These are phyloP conservation scores for Nephotettix cincticeps DNA, from an alignment of 1,140 invertebrate genomes.

Conservation along the genomic window DNA sequence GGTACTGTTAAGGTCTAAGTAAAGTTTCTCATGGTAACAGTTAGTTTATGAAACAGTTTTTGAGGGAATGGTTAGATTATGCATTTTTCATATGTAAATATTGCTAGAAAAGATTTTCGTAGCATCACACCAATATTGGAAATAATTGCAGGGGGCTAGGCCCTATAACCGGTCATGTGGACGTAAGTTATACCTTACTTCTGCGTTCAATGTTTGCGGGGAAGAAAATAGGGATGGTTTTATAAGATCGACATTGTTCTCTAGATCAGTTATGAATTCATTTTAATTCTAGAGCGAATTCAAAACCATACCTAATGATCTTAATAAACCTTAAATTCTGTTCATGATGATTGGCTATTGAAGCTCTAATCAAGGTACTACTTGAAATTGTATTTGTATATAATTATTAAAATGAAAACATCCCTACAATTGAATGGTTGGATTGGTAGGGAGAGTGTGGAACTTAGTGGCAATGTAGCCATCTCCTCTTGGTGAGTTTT, in stretches of 20 bases:
- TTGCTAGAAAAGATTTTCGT: not conserved
- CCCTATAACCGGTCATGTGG: not conserved
- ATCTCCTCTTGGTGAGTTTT: no score
- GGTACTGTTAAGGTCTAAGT: not conserved
- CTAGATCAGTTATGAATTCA: no score
- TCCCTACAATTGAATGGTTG: not conserved
- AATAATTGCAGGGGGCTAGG: not conserved
- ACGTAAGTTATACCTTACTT: not conserved
- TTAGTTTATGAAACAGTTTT: not conserved
- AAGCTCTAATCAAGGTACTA: not conserved
- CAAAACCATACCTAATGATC: not conserved
- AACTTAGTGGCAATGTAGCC: not conserved
- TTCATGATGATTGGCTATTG: no score
- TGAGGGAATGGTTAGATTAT: not conserved
- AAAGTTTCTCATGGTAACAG: no score
- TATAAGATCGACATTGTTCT: no score
- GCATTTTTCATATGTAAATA: conserved; percentile 10
- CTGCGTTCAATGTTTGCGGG: not conserved
- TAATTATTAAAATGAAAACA: not conserved
- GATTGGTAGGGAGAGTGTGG: not conserved
- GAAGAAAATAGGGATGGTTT: not conserved
- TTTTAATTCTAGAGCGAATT: not conserved
- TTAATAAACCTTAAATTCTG: not conserved
- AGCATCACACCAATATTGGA: not conserved
- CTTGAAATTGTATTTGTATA: not conserved